phyloP scores from a whole-genome alignment of 2,797 vertebrate species.

The Dicrostonyx torquatus region DNA sequence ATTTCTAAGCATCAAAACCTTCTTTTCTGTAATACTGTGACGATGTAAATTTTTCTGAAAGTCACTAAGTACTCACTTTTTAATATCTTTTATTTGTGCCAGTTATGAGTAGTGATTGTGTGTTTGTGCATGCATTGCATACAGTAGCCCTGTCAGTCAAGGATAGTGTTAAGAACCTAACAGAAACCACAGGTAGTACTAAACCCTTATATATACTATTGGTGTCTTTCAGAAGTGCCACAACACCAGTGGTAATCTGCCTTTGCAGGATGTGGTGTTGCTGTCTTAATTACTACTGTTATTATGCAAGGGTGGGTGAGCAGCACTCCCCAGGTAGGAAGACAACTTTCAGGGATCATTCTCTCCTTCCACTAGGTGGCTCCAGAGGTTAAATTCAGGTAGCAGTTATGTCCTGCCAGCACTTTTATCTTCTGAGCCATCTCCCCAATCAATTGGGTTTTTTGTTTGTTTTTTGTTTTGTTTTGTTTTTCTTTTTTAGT shows the following conservation, averaged over 20 bases:
- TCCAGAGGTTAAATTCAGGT: neutral
- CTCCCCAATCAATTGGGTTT: neutral
- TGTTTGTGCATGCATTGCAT: neutral
- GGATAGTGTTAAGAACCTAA: neutral
- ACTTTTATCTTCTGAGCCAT: neutral
- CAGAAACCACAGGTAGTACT: neutral
- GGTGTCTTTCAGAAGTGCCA: neutral
- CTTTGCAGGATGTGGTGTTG: neutral
- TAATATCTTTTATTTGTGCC: constrained; percentile 19
- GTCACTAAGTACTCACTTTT: neutral
- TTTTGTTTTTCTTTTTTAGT: neutral
- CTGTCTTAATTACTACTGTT: neutral
- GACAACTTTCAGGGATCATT: neutral
- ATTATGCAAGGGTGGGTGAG: neutral
- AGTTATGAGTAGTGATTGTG: neutral
- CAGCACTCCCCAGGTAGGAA: neutral
- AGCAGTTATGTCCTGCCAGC: neutral
- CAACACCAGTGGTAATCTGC: neutral
- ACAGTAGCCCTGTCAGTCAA: neutral
- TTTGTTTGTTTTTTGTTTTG: neutral
- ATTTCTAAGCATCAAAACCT: constrained; percentile 10
- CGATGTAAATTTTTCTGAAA: neutral
- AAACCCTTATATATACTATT: neutral
- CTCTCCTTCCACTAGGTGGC: neutral
- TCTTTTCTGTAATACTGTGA: neutral